Conservation (phyloP, 2,888 invertebrate species). For the Conus canariensis region DNA sequence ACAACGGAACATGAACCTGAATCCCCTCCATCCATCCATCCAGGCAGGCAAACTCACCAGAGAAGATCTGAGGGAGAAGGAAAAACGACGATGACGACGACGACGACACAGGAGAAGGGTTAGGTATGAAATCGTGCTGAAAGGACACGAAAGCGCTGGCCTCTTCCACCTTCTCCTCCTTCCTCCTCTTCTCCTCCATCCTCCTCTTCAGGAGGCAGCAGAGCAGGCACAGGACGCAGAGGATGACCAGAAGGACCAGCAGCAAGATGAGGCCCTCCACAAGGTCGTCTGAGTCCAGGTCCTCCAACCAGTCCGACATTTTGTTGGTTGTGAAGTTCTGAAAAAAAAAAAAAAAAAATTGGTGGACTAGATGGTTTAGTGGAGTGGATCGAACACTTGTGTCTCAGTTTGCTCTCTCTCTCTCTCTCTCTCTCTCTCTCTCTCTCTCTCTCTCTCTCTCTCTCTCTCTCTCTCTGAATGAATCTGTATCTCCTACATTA, state of each 20-base stretch:
- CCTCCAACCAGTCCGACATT: constrained; percentile 21
- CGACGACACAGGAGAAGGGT: not conserved
- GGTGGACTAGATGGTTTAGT: no score
- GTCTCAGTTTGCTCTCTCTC: not conserved
- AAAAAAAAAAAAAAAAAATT: no score
- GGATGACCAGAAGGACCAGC: not conserved
- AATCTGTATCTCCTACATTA: no score
- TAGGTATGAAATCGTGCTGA: not conserved
- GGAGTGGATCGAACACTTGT: no score
- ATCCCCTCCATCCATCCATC: not conserved
- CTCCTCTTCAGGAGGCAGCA: not conserved
- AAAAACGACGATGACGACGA: not conserved
- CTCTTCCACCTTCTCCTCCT: constrained; percentile 16
- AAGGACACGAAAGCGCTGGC: not conserved
- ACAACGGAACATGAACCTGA: no score
- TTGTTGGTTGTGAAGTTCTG: not conserved
- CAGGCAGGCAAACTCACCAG: not conserved
- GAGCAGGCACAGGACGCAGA: not conserved
- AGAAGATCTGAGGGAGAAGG: not conserved
- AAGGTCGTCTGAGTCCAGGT: not conserved
- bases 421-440: not conserved
- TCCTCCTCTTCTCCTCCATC: not conserved
- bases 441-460: not conserved
- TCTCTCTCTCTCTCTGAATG: not conserved
- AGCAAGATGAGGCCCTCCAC: not conserved